Base-by-base conservation (phyloP, 2,888 invertebrate species). In the Reticulitermes lucifugus region DNA sequence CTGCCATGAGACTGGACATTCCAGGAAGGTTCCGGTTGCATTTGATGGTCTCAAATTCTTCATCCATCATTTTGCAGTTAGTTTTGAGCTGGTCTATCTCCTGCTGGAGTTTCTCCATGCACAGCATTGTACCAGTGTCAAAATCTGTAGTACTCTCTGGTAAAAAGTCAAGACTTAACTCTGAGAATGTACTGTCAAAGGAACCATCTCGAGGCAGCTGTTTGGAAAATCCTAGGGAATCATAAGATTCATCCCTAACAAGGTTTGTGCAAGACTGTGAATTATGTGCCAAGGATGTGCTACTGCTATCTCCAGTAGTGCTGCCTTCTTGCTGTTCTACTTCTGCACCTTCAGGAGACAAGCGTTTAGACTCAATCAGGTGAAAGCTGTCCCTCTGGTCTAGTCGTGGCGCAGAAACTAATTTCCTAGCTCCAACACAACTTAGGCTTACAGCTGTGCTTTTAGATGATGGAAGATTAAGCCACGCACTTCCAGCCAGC, bases 171-270 rank as follows among this genome's bases (percentile, higher is more conserved):
- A 88, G 85, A 83, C 89, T 89, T 22, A 89, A 71, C 55, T 89
- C 89, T 21, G 89, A 89, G 51, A 88, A 87, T n/a, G 88, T 88
- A 81, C 89, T 89, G 85, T 89, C 89, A 84, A 89, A 88, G 35
- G 89, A 89, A 51, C 87, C 87, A 60, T 89, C 89, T 18, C 88
- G 85, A 14, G 85, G 86, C 79, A 86, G 60, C 43, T 84, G 85
- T 55, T 82, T 87, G 59, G 88, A 86, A 83, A 87, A 87, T 25
- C 87, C 88, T 1, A 87, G 85, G 51, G 88, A 88, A 83, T 88
- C 88, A 79, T 83, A 87, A 21, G 88, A 87, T 55, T 88, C 87
- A 84, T 88, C 87, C 83, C 88, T 85, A 29, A 85, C 83, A 25
- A 88, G 55, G 55, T 83, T 65, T 55, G 41, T 18, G 25, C 18